Base-by-base conservation (phyloP, 2,113 vertebrate genomes). In the Jaculus jaculus region DNA sequence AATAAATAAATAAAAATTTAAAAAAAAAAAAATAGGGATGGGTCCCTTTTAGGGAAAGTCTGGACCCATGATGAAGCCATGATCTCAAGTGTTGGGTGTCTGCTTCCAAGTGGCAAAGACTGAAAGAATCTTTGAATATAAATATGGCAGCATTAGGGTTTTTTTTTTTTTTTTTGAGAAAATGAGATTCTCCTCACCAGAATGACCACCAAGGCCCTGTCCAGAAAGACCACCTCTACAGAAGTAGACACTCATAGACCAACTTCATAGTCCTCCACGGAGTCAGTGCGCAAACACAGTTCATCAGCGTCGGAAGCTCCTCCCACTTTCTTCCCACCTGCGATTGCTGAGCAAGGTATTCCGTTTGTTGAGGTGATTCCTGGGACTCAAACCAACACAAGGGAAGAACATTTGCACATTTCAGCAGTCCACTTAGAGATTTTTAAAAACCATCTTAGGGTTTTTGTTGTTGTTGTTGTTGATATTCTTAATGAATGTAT, bases 201-300 rank as follows among this genome's bases (percentile, higher is more conserved):
- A 72, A 92, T 24, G 54, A 37, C 30, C 7, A 21, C 39, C 34
- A 34, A 80, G 30, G 23, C 26, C 51, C 51, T 21, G 34, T 7
- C 77, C 28, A 32, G 15, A 2, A 68, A 86, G 30, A 15, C 39
- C 8, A 24, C 1, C 32, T 24, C 28, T 74, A 71, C 3, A 39
- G 60, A 42, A 47, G 7, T 3, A 24, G 8, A 18, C 28, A 42
- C 6, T 7, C 1, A 1, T 42, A 7, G 2, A 11, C 42, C n/a
- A 23, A 42, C 28, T 32, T 92, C 32, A 28, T 65, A 54, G 15
- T 47, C 15, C 47, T 32, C 47, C 26, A 3, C 12, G 16, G 58
- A 88, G 58, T 54, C 9, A 5, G 0, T 26, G 2, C 21, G 78
- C 71, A 73, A 72, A 58, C 77, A 66, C 42, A 83, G 6, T 16